These are phyloP conservation scores for Penaeus chinensis DNA, from an alignment of 1,140 invertebrate species.

Conservation along the genomic window DNA sequence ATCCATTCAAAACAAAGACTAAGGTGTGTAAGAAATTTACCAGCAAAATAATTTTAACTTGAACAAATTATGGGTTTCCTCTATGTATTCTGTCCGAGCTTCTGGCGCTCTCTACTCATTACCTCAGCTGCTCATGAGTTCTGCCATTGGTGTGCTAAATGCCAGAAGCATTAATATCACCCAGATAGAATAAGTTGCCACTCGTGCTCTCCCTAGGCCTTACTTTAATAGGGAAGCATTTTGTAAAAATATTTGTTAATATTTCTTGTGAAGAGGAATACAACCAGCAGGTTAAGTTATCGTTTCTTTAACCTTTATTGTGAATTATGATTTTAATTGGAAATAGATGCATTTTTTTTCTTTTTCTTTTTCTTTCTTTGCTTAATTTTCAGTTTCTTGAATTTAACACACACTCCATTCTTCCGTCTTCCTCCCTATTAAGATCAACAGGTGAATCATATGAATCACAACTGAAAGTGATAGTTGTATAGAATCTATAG, in stretches of 20 bases:
- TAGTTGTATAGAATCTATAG: too few relatives aligned
- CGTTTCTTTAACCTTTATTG: conserved; percentile 26
- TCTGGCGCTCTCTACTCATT: conserved; percentile 19
- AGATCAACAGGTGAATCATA: too few relatives aligned
- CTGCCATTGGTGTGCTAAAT: conserved; percentile 33
- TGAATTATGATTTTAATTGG: too few relatives aligned
- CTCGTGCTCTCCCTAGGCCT: conserved; percentile 54
- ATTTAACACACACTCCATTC: too few relatives aligned
- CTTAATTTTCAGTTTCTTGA: too few relatives aligned
- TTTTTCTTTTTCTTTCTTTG: too few relatives aligned
- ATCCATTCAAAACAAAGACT: too few relatives aligned
- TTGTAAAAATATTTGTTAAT: conserved; percentile 58
- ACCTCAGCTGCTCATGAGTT: conserved; percentile 37
- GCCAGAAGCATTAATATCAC: conserved; percentile 33
- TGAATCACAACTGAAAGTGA: too few relatives aligned
- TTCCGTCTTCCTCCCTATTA: too few relatives aligned
- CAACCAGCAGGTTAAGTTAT: conserved; percentile 51
- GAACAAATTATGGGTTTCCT: background rate
- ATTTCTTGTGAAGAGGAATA: conserved; percentile 59
- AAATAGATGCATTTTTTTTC: too few relatives aligned
- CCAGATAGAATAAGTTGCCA: conserved; percentile 56
- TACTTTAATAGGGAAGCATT: conserved; percentile 57
- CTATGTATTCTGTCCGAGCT: background rate
- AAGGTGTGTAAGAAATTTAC: too few relatives aligned
- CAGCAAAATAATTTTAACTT: conserved; percentile 7